Base-by-base conservation (phyloP, 2,113 vertebrate species). In the Pheucticus melanocephalus region DNA sequence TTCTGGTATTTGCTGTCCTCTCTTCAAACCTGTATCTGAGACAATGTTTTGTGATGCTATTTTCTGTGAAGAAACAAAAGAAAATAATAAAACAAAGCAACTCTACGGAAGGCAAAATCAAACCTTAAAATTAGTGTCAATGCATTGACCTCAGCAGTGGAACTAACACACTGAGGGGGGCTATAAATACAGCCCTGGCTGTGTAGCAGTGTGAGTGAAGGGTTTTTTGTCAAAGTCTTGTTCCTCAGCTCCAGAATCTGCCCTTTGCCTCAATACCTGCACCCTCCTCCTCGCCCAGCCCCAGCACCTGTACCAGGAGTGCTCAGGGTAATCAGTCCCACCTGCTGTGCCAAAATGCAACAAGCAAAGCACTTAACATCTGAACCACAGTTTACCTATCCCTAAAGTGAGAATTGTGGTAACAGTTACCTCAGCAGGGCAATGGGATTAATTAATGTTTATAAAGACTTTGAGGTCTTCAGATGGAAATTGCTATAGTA, bases 391-490 rank as follows among this genome's bases (percentile, higher is more conserved):
- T 66, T 82, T 89, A 73, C 66, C 86, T 87, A 44, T 30, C 35
- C 86, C 24, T 64, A 47, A 84, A 85, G n/a, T 54, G 59, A 68
- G 80, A 63, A 42, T 37, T 73, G 25, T 11, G 28, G 31, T 73
- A 88, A 82, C 40, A 68, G 80, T 63, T 35, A 37, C 37, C 86
- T 44, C 40, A 35, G 60, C 39, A 40, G 79, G 87, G 78, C 56
- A 25, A 88, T 64, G 80, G 54, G 70, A 83, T 93, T 96, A 97
- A 97, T 97, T 96, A 94, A 78, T 97, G 95, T 96, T 96, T 97
- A 77, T 93, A 86, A 94, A 94, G 92, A 57, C 83, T 81, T 93
- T 25, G 87, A 93, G 93, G 92, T 92, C 95, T 94, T 93, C 86
- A 86, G 83, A 82, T 86, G 92, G 86, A 97, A 95, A 96, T 94